Evolutionary conservation across 2,888 invertebrate genomes (phyloP).

Genomic region (Conchocele bisecta): DNA sequence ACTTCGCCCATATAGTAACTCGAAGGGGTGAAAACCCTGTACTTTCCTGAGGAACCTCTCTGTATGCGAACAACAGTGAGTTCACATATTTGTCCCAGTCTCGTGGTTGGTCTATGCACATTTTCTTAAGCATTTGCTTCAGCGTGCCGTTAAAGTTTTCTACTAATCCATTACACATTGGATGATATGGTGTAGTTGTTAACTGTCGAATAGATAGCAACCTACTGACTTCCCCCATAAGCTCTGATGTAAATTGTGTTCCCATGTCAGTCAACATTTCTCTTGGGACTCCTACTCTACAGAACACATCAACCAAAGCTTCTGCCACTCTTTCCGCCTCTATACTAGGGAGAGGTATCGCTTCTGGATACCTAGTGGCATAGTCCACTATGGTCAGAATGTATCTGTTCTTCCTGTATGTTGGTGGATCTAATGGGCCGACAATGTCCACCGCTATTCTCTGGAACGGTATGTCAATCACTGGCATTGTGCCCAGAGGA

Average conservation of each 20-base stretch:
- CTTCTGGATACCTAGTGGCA: slow-evolving; percentile 56
- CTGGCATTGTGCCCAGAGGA: slow-evolving; percentile 38
- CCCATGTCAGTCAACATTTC: slow-evolving; percentile 62
- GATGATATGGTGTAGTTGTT: slow-evolving; percentile 51
- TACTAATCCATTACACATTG: slow-evolving; percentile 43
- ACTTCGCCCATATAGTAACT: slow-evolving; percentile 51
- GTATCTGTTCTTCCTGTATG: slow-evolving; percentile 51
- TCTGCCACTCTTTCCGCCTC: slow-evolving; percentile 57
- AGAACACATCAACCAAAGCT: slow-evolving; percentile 53
- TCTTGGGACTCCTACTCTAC: slow-evolving; percentile 45
- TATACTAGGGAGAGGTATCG: slow-evolving; percentile 45
- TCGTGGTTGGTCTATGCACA: slow-evolving; percentile 28
- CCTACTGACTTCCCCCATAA: slow-evolving; percentile 51
- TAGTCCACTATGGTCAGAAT: slow-evolving; percentile 52
- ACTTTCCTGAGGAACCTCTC: slow-evolving; percentile 51
- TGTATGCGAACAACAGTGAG: slow-evolving; percentile 45
- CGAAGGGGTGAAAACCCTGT: slow-evolving; percentile 57
- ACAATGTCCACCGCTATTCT: slow-evolving; percentile 53
- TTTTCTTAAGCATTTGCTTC: slow-evolving; percentile 36
- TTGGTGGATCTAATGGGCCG: slow-evolving; percentile 50
- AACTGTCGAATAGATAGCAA: slow-evolving; percentile 37
- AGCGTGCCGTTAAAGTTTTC: slow-evolving; percentile 54
- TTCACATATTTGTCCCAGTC: slow-evolving; percentile 44
- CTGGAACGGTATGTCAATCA: slow-evolving; percentile 4
- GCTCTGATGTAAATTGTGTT: slow-evolving; percentile 53